phyloP scores from a whole-genome alignment of 2,888 invertebrate species.

The Agonopterix heracliana region DNA sequence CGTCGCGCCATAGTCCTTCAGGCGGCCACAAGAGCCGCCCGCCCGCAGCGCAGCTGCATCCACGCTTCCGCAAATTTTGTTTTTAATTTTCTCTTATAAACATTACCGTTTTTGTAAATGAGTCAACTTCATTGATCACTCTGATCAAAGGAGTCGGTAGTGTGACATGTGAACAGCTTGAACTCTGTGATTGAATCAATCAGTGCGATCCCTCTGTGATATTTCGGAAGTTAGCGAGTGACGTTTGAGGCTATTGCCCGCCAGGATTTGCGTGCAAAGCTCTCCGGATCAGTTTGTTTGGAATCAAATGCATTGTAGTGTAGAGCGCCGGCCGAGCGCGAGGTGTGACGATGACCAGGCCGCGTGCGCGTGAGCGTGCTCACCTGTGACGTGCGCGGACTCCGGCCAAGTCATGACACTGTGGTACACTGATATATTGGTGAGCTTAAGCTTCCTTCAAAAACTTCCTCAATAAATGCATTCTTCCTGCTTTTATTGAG shows the following conservation, averaged over 20 bases:
- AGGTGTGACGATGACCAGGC: conserved; percentile 49
- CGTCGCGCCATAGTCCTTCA: conserved; percentile 48
- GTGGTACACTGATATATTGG: conserved; percentile 72
- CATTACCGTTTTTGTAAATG: conserved; percentile 21
- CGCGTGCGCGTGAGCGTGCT: conserved; percentile 31
- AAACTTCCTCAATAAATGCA: too few species aligned
- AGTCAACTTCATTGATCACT: conserved; percentile 22
- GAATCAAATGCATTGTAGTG: conserved; percentile 45
- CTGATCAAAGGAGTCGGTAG: conserved; percentile 4
- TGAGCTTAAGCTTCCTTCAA: conserved; percentile 38
- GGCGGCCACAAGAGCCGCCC: conserved; percentile 51
- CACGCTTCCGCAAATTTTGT: conserved; percentile 21
- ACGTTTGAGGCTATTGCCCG: conserved; percentile 38
- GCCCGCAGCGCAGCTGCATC: conserved; percentile 33
- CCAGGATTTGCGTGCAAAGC: conserved; percentile 27
- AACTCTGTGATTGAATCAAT: conserved; percentile 4
- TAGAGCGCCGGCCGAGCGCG: conserved; percentile 15
- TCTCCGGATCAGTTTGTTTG: conserved; percentile 27
- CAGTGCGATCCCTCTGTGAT: conserved; percentile 18
- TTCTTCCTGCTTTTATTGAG: background rate
- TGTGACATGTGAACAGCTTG: conserved; percentile 2
- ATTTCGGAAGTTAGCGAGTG: conserved; percentile 37
- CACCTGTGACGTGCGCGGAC: conserved; percentile 63
- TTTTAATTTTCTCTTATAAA: conserved; percentile 17
- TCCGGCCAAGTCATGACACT: conserved; percentile 69